phyloP scores from a whole-genome alignment of 2,888 invertebrate genomes.

The Meta bourneti region DNA sequence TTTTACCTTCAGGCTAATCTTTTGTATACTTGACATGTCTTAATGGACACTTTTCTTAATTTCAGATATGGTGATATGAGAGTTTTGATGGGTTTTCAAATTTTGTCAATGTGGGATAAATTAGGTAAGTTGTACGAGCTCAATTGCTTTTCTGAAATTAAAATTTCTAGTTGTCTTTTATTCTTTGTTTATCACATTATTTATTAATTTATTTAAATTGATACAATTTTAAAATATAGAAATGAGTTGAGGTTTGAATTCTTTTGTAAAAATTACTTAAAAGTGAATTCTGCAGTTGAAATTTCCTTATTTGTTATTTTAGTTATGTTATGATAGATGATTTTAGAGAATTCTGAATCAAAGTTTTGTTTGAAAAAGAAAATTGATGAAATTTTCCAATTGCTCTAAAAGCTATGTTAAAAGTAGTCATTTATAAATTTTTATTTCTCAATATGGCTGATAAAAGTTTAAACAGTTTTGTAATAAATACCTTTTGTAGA shows the following conservation, averaged over 20 bases:
- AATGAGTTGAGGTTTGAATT: not conserved
- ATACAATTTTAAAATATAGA: not conserved
- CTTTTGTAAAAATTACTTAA: not conserved
- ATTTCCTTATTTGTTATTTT: not conserved
- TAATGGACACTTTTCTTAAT: not conserved
- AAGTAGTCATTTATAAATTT: not conserved
- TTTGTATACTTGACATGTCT: too few species aligned
- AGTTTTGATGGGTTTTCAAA: constrained; percentile 94
- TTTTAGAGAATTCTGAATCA: too few species aligned
- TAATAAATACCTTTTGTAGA: not conserved
- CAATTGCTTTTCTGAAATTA: constrained; percentile 17
- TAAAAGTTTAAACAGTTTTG: too few species aligned
- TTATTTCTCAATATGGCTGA: not conserved
- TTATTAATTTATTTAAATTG: not conserved
- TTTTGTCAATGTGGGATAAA: constrained; percentile 94
- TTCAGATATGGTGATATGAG: constrained; percentile 90
- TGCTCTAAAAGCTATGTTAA: too few species aligned
- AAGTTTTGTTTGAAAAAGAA: too few species aligned
- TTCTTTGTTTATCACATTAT: too few species aligned
- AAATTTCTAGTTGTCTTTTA: not conserved
- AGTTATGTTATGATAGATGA: not conserved
- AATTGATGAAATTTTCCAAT: too few species aligned
- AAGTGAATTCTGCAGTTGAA: not conserved
- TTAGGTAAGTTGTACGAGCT: constrained; percentile 83
- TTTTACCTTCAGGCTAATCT: too few species aligned